phyloP scores from a whole-genome alignment of 2,113 vertebrate genomes.

The Scophthalmus maximus region DNA sequence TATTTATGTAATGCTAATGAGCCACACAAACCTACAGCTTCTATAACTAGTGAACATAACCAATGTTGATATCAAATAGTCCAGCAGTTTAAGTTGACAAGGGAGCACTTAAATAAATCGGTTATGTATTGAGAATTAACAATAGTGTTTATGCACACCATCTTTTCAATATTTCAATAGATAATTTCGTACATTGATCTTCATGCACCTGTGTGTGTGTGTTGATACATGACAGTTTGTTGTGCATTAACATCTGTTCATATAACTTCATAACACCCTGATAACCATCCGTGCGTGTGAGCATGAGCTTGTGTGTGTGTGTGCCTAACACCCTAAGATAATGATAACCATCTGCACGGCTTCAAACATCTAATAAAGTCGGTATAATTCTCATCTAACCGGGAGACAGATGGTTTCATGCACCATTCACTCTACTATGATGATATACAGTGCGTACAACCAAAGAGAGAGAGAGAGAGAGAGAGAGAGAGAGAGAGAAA shows the following conservation, averaged over 20 bases:
- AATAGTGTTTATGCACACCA: too few species aligned
- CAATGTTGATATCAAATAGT: not conserved
- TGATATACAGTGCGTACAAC: conserved; percentile 47
- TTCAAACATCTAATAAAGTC: conserved; percentile 77
- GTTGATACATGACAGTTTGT: not conserved
- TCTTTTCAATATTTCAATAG: too few species aligned
- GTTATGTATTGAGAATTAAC: not conserved
- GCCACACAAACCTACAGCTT: not conserved
- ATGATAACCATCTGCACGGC: conserved; percentile 77
- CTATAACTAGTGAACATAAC: conserved; percentile 7
- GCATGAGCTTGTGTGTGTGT: not conserved
- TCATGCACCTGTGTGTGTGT: conserved; percentile 32
- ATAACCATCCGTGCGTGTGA: too few species aligned
- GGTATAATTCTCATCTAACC: conserved; percentile 73
- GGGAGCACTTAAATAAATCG: not conserved
- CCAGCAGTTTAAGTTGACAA: not conserved
- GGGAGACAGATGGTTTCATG: conserved; percentile 77
- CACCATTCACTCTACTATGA: conserved; percentile 66
- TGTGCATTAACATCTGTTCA: not conserved
- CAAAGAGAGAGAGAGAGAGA: conserved; percentile 1
- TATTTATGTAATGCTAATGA: not conserved
- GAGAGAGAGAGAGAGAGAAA: not conserved
- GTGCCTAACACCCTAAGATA: conserved; percentile 61
- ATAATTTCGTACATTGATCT: not conserved
- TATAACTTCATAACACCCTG: too few species aligned